Evolutionary conservation across 1,140 invertebrate genomes (phyloP).

Genomic region (Leguminivora glycinivorella): DNA sequence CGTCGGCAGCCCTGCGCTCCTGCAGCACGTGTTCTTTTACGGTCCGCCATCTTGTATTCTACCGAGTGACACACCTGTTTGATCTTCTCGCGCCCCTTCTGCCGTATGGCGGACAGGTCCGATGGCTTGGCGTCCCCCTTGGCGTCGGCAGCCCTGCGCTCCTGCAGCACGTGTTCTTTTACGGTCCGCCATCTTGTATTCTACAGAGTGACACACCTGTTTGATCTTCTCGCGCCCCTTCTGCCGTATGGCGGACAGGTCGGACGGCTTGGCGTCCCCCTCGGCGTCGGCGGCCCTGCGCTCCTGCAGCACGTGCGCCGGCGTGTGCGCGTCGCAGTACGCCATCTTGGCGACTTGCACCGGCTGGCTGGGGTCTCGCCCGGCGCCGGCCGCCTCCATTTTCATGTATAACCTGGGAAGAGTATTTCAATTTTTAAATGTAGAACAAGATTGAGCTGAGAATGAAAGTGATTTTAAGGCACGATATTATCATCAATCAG

Average conservation of each 20-base stretch:
- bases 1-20: conserved; percentile 59
- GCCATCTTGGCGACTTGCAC: conserved; percentile 96
- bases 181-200: conserved; percentile 94
- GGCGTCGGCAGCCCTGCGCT: conserved; percentile 57
- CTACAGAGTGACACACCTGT: conserved; percentile 54
- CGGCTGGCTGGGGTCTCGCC: conserved; percentile 83
- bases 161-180: conserved; percentile 87
- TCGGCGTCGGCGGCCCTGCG: conserved; percentile 60
- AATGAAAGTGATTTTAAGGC: too few relatives aligned
- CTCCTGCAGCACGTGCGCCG: conserved; percentile 83
- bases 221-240: conserved; percentile 77
- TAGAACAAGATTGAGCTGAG: not conserved
- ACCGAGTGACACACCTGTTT: conserved; percentile 61
- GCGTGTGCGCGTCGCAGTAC: conserved; percentile 96
- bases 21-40: conserved; percentile 85
- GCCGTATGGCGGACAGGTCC: conserved; percentile 62
- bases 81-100: conserved; percentile 75
- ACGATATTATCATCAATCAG: too few relatives aligned
- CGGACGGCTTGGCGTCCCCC: conserved; percentile 59
- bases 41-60: conserved; percentile 92
- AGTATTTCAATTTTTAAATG: not conserved
- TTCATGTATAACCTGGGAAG: conserved; percentile 88
- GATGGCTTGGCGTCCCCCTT: conserved; percentile 62
- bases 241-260: conserved; percentile 62
- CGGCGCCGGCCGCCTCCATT: conserved; percentile 93